These are phyloP conservation scores for Tamias sibiricus DNA, from an alignment of 2,113 vertebrate species.

Conservation along the genomic window DNA sequence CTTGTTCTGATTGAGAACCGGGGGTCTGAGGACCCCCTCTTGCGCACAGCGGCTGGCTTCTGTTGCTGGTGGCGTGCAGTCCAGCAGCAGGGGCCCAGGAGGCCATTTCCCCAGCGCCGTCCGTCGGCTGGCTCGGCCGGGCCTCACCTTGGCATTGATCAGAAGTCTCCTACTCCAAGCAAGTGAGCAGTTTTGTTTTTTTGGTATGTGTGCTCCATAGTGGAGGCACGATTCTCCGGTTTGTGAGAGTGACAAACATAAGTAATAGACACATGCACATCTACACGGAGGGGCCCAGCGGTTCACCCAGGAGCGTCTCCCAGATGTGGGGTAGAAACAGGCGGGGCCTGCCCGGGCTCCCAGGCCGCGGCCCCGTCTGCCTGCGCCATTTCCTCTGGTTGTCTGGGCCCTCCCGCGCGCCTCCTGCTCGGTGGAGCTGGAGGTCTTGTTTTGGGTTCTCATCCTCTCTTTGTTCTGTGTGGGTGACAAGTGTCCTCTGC, in stretches of 20 bases:
- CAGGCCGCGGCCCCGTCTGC: constrained; percentile 80
- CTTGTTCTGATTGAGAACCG: background rate
- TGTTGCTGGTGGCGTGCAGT: constrained; percentile 70
- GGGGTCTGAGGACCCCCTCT: constrained; percentile 76
- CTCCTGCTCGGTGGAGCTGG: constrained; percentile 84
- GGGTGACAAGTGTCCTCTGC: constrained; percentile 83
- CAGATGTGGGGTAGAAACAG: constrained; percentile 77
- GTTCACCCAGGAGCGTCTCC: constrained; percentile 83
- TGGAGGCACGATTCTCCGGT: constrained; percentile 80
- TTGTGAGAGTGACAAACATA: constrained; percentile 80
- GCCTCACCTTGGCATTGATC: constrained; percentile 91
- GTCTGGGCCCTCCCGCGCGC: constrained; percentile 75
- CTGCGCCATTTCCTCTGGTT: constrained; percentile 82
- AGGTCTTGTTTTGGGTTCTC: constrained; percentile 75
- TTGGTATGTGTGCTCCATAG: constrained; percentile 76
- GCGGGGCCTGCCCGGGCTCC: constrained; percentile 78
- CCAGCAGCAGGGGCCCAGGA: constrained; percentile 79
- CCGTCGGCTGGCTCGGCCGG: constrained; percentile 86
- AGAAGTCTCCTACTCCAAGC: constrained; percentile 92
- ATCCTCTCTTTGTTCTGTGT: constrained; percentile 45
- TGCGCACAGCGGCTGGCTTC: constrained; percentile 67
- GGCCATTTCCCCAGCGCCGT: constrained; percentile 80
- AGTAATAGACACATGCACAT: constrained; percentile 57
- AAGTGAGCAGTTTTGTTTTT: constrained; percentile 82
- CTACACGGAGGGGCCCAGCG: constrained; percentile 72